Conservation (phyloP, 2,113 vertebrate genomes). For the Stigmatopora argus region DNA sequence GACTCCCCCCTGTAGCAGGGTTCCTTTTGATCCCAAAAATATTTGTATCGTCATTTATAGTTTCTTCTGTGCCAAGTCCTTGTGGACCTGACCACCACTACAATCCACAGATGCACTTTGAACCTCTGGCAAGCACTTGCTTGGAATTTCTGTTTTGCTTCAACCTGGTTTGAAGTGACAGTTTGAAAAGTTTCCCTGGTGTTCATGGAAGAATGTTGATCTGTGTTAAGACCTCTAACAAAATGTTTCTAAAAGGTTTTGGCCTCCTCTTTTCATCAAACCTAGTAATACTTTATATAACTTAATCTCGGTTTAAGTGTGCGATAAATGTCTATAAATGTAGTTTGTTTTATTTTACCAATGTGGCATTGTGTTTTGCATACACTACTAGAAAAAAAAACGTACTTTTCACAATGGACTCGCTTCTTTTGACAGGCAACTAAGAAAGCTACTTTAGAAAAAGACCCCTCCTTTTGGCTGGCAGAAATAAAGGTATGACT, state of each 20-base stretch:
- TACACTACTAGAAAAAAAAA: background rate
- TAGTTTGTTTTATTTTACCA: conserved; percentile 1
- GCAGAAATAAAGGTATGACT: conserved; percentile 88
- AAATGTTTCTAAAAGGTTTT: conserved; percentile 21
- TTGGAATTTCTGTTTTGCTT: conserved; percentile 36
- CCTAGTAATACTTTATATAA: background rate
- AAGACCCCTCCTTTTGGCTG: conserved; percentile 85
- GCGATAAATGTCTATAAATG: background rate
- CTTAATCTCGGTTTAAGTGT: conserved; percentile 20
- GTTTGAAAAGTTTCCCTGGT: conserved; percentile 30
- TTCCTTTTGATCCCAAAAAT: conserved; percentile 48
- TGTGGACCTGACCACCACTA: conserved; percentile 28
- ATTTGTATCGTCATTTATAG: conserved; percentile 42
- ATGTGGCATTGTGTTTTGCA: background rate
- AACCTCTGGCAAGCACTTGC: conserved; percentile 30
- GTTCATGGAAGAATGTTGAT: conserved; percentile 24
- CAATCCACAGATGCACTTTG: conserved; percentile 15
- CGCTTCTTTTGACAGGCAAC: conserved; percentile 70
- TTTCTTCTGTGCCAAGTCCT: conserved; percentile 20
- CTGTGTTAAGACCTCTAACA: conserved; percentile 22
- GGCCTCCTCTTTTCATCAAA: conserved; percentile 28
- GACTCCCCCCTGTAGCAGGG: conserved; percentile 43
- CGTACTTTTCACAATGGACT: conserved; percentile 10
- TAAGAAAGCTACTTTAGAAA: conserved; percentile 71
- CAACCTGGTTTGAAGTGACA: conserved; percentile 41